Conservation (phyloP, 1,140 invertebrate genomes). For the Sminthurides bifidus region DNA sequence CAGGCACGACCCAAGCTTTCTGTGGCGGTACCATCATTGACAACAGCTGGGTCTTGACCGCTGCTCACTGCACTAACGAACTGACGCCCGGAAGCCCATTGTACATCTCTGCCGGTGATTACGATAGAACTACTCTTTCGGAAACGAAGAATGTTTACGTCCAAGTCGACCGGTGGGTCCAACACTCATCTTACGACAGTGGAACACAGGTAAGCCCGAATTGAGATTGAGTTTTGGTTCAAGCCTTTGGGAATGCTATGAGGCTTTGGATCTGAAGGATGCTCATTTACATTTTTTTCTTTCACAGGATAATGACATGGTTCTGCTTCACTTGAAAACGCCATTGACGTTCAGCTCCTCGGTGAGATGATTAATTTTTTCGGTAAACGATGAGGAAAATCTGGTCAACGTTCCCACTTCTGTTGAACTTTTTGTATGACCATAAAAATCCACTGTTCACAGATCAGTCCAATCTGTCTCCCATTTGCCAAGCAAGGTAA, state of each 20-base stretch:
- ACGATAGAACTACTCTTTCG: slow-evolving; percentile 32
- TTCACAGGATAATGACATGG: slow-evolving; percentile 48
- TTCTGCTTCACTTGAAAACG: slow-evolving; percentile 35
- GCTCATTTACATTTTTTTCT: background rate
- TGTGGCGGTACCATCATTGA: slow-evolving; percentile 40
- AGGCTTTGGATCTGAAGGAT: background rate
- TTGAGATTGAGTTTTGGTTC: too few species aligned
- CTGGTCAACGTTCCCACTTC: too few species aligned
- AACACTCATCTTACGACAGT: slow-evolving; percentile 38
- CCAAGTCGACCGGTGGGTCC: slow-evolving; percentile 29
- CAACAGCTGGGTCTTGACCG: slow-evolving; percentile 48
- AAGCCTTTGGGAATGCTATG: too few species aligned
- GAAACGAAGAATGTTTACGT: slow-evolving; percentile 37
- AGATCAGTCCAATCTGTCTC: slow-evolving; percentile 18
- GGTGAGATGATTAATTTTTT: too few species aligned
- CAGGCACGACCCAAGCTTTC: slow-evolving; percentile 3
- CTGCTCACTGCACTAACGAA: slow-evolving; percentile 34
- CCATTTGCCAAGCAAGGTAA: slow-evolving; percentile 12
- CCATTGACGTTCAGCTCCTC: slow-evolving; percentile 2
- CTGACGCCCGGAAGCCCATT: background rate
- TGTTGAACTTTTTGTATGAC: too few species aligned
- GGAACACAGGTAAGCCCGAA: too few species aligned
- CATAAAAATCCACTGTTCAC: too few species aligned
- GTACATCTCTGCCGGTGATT: slow-evolving; percentile 15
- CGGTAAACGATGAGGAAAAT: too few species aligned